These are phyloP conservation scores for Ostrea denselamellosa DNA, from an alignment of 1,140 invertebrate genomes.

Conservation along the genomic window DNA sequence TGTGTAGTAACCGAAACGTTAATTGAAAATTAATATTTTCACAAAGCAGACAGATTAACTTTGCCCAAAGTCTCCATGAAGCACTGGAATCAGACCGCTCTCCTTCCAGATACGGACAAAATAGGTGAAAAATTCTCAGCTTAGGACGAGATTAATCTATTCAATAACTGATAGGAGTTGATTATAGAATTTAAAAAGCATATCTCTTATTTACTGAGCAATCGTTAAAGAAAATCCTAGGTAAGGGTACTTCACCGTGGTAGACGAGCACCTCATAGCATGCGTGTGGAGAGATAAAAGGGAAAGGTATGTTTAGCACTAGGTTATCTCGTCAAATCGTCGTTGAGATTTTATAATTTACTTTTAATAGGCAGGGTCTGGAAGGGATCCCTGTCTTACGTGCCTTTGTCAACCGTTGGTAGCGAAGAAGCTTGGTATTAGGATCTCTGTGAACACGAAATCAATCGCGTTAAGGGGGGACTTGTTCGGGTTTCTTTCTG, in stretches of 20 bases:
- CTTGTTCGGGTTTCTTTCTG: slow-evolving; percentile 39
- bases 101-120: slow-evolving; percentile 20
- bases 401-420: slow-evolving; percentile 44
- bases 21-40: slow-evolving; percentile 17
- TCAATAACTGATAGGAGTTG: slow-evolving; percentile 41
- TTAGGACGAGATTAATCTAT: slow-evolving; percentile 39
- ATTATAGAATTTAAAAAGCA: slow-evolving; percentile 36
- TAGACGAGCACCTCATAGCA: slow-evolving; percentile 39
- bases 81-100: background rate
- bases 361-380: slow-evolving; percentile 59
- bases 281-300: slow-evolving; percentile 57
- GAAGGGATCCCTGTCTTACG: slow-evolving; percentile 44
- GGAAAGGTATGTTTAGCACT: slow-evolving; percentile 55
- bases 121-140: slow-evolving; percentile 42
- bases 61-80: background rate
- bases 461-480: slow-evolving; percentile 49
- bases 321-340: slow-evolving; percentile 57
- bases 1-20: background rate
- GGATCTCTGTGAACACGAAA: slow-evolving; percentile 32
- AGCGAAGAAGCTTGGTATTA: slow-evolving; percentile 50
- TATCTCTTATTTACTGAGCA: slow-evolving; percentile 31
- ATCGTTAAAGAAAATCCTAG: slow-evolving; percentile 43
- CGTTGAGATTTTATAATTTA: slow-evolving; percentile 59
- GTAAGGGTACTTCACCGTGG: slow-evolving; percentile 41
- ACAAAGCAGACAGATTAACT: slow-evolving; percentile 22